Evolutionary conservation across 2,113 vertebrate genomes (phyloP), one percentile per base, ranked within the genome.

Genomic region (Anser cygnoides): DNA sequence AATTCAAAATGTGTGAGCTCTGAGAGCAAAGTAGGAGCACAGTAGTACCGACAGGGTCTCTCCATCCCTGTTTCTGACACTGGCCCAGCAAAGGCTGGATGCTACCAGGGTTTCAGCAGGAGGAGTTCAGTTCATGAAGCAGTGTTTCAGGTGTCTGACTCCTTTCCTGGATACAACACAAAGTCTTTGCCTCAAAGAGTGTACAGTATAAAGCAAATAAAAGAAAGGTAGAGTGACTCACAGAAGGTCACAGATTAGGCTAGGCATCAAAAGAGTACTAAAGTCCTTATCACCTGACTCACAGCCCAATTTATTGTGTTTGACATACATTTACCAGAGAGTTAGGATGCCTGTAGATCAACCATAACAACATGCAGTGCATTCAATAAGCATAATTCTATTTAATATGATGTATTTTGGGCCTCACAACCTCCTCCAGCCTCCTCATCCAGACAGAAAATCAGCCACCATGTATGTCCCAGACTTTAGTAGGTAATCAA

Each of bases 71-170:
- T 74, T 52, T 55, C 78, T 79, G 39, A 59, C 23, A 6, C 5
- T 4, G 6, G 9, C 0, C n/a, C 4, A 3, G 66, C 0, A 2
- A 75, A 63, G 35, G 4, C 49, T 78, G 6, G 26, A 25, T 44
- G 17, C 13, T 46, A 1, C 4, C 1, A 3, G 13, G 5, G 3
- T 3, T 46, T 90, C 13, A 50, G 22, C 22, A 13, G 49, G 22
- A 50, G 22, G 49, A 50, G 49, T 50, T 50, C 49, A 50, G 49
- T 23, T 50, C 33, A n/a, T 20, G 13, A 33, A 13, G 19, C 15
- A 13, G 11, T 35, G 6, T 57, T 85, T 73, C 39, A 83, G 19
- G 14, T 31, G 44, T 75, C 65, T 74, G 35, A 37, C 10, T 50
- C 52, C n/a, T 70, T 77, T 78, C 12, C 16, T 61, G 49, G 44